Conservation (phyloP, 2,113 vertebrate species). For the Stegostoma tigrinum region DNA sequence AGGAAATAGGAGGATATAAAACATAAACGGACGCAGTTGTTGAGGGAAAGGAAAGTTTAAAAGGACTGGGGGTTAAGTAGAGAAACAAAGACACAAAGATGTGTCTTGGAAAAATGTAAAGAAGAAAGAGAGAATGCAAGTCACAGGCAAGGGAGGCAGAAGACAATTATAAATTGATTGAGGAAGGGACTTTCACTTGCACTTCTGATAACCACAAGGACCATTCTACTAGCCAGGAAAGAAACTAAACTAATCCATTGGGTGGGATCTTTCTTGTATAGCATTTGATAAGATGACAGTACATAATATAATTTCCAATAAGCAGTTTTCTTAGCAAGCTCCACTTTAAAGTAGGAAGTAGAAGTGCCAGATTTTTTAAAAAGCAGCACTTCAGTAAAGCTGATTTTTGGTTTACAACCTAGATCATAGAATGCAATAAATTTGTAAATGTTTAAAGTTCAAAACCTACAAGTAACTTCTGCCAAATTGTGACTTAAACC, state of each 20-base stretch:
- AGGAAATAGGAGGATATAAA: not conserved
- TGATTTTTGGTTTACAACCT: not conserved
- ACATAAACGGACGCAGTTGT: not conserved
- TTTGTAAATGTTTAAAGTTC: not conserved
- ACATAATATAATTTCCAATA: not conserved
- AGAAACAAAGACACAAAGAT: not conserved
- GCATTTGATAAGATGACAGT: not conserved
- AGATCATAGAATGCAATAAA: not conserved
- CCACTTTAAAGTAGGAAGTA: not conserved
- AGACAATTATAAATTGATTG: not conserved
- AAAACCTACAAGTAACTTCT: not conserved
- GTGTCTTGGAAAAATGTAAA: not conserved
- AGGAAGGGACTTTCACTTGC: not conserved
- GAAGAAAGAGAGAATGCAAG: not conserved
- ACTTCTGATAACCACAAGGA: not conserved
- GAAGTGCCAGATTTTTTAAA: not conserved
- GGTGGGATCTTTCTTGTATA: not conserved
- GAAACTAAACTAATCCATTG: not conserved
- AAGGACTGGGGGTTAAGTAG: not conserved
- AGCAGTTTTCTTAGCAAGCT: not conserved
- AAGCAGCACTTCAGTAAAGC: not conserved
- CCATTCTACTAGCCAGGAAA: not conserved
- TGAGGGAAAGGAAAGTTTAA: not conserved
- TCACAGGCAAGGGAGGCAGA: not conserved
- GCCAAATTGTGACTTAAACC: not conserved